Base-by-base conservation (phyloP, 2,113 vertebrate species). In the Pterocles orientalis region DNA sequence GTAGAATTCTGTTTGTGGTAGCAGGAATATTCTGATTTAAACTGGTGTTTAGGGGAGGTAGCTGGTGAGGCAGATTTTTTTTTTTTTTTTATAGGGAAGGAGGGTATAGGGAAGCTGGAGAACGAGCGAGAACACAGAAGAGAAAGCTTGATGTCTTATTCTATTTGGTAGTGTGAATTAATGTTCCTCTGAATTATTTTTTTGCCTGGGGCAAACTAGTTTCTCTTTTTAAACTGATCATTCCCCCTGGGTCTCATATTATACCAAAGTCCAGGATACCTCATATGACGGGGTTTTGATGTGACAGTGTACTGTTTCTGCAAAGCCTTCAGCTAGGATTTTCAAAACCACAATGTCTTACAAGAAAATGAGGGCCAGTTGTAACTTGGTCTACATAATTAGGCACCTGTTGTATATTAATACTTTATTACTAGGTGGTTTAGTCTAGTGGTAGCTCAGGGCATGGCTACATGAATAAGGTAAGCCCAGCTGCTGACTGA, bases 211-310 rank as follows among this genome's bases (percentile, higher is more conserved):
- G 89, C 39, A 80, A 58, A 69, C 48, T 92, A 48, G 70, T 90
- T 96, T 97, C n/a, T 86, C 60, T 93, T 97, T 97, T 85, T 91
- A 95, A 97, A 87, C 78, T 82, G 94, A 87, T 92, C 90, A 64
- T 51, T 96, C 72, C 65, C 45, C 86, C 62, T 92, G 77, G 48
- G 79, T 77, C 79, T 95, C 12, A 6, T 95, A 87, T 88, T 95
- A 94, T 87, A 71, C 81, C 13, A 25, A 75, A 87, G 88, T 89
- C 60, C 36, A 82, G 39, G 78, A 83, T 79, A 94, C 70, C 72
- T 95, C 78, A 77, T 90, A 33, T 95, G 90, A 85, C 90, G 87
- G 76, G 33, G 66, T 88, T 97, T 96, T 96, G 62, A 94, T 96
- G 87, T 90, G 77, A 88, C 62, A 92, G 24, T 5, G 8, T 82